Evolutionary conservation across 1,140 invertebrate genomes (phyloP), one percentile per base, ranked within the genome.

Genomic region (Teleogryllus occipitalis): DNA sequence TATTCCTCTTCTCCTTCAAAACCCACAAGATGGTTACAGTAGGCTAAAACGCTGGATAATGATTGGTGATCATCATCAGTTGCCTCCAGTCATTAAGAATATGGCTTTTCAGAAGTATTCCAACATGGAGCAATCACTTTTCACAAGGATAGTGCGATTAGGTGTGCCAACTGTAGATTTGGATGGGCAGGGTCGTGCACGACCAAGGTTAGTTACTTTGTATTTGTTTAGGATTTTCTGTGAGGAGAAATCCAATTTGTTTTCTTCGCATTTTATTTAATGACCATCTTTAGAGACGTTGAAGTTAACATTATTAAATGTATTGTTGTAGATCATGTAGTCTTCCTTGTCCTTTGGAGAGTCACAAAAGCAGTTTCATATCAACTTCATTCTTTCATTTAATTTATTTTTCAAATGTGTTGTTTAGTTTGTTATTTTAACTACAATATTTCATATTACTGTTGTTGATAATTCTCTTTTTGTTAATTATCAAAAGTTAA

Each of bases 51-150:
- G 98, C 15, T 99, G 98, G 98, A 99, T 99, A 78, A 99, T 99
- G 98, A 99, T 99, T 84, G 98, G 98, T 8, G 98, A 99, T 88
- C 98, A 99, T 87, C 97, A 99, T 87, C 98, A 99, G 86, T 88
- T 99, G 81, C 98, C 98, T 0, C 98, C 98, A 0, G 97, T 99
- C 12, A 98, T 99, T 65, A 99, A 99, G 86, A 99, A 99, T 85
- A 98, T 99, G 95, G 98, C 98, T 18, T 99, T 99, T 87, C 97
- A 99, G 87, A 99, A 99, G 85, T 99, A 98, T 86, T 98, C 96
- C 8, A 99, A 99, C 84, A 99, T 99, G 98, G 98, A 99, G 85
- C 98, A 99, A 85, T 98, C 96, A 49, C 88, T 99, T 7, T 99
- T 99, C 85, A 97, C 98, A 0, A 88, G 98, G 76, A 94, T 99